Base-by-base conservation (phyloP, 2,113 vertebrate species). In the Pollimyrus isidori region DNA sequence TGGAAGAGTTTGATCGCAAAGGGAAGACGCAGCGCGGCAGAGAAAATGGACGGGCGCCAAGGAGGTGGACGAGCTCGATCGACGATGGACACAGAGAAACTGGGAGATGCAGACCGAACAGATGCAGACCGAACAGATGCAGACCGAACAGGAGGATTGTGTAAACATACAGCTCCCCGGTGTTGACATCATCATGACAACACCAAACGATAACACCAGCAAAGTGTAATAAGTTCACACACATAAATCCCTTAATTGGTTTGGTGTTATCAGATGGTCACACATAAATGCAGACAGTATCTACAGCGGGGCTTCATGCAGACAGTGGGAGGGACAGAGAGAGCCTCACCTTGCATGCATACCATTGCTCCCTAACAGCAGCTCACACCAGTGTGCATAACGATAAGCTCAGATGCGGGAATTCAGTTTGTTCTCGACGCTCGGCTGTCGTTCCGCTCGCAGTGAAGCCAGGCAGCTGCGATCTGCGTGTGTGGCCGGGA, bases 391-490 rank as follows among this genome's bases (percentile, higher is more conserved):
- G 90, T 92, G 90, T 93, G 92, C 91, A 93, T 94, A 92, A 93
- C 91, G 88, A 93, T 91, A 89, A 90, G 90, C 90, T 88, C 88
- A 88, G 91, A 90, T 7, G 90, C 91, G 93, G 86, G 88, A 91
- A 92, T 92, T 91, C 69, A 93, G 91, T 92, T 92, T 91, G 93
- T 92, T 91, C 89, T 82, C 86, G 87, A 92, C 87, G 76, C 88
- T 42, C 92, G 90, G 90, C 87, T 91, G 91, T 88, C 89, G 91
- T 91, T 93, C 91, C 92, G 89, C 89, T 89, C 90, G 90, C 89
- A 90, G 91, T 90, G 92, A 90, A 30, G 89, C 65, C 82, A 1
- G 62, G 89, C 92, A 90, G 91, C 91, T 90, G 91, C 90, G 84
- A 90, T 91, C 91, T 91, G 85, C 89, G 86, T 92, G 88, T 90